Evolutionary conservation across 2,797 vertebrate species (phyloP).

Genomic region (Rhinoraja longicauda): DNA sequence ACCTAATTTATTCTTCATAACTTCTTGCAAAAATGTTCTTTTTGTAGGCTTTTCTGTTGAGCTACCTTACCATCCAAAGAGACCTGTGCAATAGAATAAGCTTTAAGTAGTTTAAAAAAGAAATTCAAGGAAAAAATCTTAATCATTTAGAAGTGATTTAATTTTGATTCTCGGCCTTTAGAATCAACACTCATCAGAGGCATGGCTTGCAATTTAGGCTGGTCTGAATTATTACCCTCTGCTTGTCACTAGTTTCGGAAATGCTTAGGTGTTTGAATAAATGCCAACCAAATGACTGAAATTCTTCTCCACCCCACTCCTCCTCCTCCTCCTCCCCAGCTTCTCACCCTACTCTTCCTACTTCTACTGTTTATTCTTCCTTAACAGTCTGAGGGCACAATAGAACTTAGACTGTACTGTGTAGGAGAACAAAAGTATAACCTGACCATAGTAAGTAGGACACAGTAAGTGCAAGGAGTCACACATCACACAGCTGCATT

Average conservation of each 20-base stretch:
- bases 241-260: neutral
- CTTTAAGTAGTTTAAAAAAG: neutral
- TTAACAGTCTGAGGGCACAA: too few relatives aligned
- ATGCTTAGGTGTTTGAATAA: neutral
- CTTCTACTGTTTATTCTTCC: too few relatives aligned
- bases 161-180: neutral
- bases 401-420: too few relatives aligned
- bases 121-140: neutral
- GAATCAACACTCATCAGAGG: neutral
- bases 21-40: neutral
- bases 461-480: too few relatives aligned
- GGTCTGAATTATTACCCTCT: neutral
- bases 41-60: neutral
- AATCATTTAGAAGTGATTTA: neutral
- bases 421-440: too few relatives aligned
- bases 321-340: too few relatives aligned
- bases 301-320: too few relatives aligned
- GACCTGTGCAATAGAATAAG: neutral
- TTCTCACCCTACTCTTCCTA: too few relatives aligned
- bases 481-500: too few relatives aligned
- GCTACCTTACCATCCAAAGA: neutral
- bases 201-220: neutral
- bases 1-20: neutral
- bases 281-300: neutral
- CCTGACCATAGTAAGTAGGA: too few relatives aligned